phyloP scores from a whole-genome alignment of 2,797 vertebrate species.

The Poecilia wingei region DNA sequence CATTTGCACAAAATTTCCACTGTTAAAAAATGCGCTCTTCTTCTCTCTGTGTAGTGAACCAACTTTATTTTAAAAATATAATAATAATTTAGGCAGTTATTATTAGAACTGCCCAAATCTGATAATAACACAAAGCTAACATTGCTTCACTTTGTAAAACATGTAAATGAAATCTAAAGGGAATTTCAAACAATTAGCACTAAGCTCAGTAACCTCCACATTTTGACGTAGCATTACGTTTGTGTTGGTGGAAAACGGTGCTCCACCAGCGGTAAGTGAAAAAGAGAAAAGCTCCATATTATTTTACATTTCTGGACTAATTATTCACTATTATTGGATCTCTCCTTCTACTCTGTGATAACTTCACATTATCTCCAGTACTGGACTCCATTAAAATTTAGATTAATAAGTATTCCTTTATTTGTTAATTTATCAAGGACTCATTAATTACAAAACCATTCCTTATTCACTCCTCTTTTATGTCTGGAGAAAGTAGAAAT shows the following conservation, averaged over 20 bases:
- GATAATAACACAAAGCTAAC: neutral
- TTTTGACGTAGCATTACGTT: neutral
- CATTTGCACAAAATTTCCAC: neutral
- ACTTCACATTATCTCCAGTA: conserved; percentile 4
- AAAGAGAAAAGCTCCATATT: neutral
- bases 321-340: conserved; percentile 2
- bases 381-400: conserved; percentile 3
- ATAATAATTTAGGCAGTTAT: too few species aligned
- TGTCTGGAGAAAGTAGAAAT: neutral
- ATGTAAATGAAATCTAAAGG: neutral
- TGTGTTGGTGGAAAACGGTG: neutral
- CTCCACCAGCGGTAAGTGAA: neutral
- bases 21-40: neutral
- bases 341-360: neutral
- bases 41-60: neutral
- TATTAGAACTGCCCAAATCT: neutral
- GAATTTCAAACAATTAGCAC: neutral
- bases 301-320: conserved; percentile 3
- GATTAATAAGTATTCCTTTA: conserved; percentile 4
- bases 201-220: neutral
- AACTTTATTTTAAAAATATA: neutral
- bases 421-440: conserved; percentile 8
- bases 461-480: neutral
- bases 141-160: neutral
- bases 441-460: neutral